These are phyloP conservation scores for Thryonomys swinderianus DNA, from an alignment of 2,113 vertebrate genomes.

Conservation along the genomic window DNA sequence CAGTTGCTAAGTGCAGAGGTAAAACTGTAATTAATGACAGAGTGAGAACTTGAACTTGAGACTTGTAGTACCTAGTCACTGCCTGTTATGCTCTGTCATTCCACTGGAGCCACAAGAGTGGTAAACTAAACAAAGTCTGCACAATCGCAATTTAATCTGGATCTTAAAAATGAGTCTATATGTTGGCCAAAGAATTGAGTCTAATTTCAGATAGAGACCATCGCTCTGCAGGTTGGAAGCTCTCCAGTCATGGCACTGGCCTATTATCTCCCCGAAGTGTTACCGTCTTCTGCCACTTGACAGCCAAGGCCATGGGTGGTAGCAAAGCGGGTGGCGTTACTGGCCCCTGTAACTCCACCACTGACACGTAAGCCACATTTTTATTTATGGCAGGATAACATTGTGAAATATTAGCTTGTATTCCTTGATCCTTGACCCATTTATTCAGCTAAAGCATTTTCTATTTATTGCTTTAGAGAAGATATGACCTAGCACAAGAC, in stretches of 20 bases:
- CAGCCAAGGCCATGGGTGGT: not conserved
- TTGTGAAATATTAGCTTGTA: conserved; percentile 59
- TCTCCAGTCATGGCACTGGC: not conserved
- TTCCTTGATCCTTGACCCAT: not conserved
- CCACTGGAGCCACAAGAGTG: too few relatives aligned
- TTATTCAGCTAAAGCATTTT: conserved; percentile 40
- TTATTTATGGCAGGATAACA: conserved; percentile 24
- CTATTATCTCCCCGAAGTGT: not conserved
- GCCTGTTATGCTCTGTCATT: not conserved
- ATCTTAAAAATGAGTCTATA: not conserved
- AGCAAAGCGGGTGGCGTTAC: not conserved
- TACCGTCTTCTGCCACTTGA: not conserved
- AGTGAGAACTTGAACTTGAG: not conserved
- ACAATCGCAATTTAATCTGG: not conserved
- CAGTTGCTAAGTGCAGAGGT: not conserved
- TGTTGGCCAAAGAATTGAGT: not conserved
- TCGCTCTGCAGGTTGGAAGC: not conserved
- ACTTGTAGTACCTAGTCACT: not conserved
- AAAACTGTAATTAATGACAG: not conserved
- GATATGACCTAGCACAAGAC: not conserved
- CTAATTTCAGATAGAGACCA: not conserved
- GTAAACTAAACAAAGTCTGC: not conserved
- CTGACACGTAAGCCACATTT: not conserved
- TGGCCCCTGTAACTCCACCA: not conserved
- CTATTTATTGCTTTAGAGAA: conserved; percentile 46